Evolutionary conservation across 1,140 invertebrate species (phyloP).

Genomic region (Euglossa dilemma): DNA sequence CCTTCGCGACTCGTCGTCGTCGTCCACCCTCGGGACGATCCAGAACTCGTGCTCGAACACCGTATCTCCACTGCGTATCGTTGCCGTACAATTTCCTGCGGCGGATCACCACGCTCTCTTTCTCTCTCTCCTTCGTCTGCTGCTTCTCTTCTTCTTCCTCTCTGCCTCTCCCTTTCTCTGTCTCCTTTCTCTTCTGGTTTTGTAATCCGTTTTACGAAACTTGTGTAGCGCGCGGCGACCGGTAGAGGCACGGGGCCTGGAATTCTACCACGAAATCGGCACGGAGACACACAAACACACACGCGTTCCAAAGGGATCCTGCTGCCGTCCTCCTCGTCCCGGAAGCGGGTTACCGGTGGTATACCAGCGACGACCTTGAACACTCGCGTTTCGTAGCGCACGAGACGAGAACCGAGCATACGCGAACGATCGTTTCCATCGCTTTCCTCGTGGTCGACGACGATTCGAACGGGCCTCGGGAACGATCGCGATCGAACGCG

Average conservation of each 20-base stretch:
- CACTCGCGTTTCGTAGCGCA: conserved; percentile 52
- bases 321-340: neutral
- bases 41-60: conserved; percentile 41
- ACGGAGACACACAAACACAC: neutral
- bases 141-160: conserved; percentile 53
- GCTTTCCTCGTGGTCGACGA: conserved; percentile 20
- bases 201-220: conserved; percentile 81
- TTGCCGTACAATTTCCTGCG: conserved; percentile 48
- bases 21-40: conserved; percentile 41
- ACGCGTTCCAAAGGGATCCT: no score
- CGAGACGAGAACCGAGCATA: conserved; percentile 24
- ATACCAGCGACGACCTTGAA: conserved; percentile 53
- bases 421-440: conserved; percentile 47
- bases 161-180: conserved; percentile 62
- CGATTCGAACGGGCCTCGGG: neutral
- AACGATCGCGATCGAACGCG: neutral
- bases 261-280: neutral
- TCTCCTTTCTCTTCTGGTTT: conserved; percentile 73
- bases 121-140: conserved; percentile 42
- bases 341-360: conserved; percentile 59
- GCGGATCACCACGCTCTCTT: conserved; percentile 38
- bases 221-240: conserved; percentile 38
- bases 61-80: conserved; percentile 48
- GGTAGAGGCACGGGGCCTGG: neutral
- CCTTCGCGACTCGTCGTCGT: conserved; percentile 25